Base-by-base conservation (phyloP, 2,113 vertebrate genomes). In the Anguilla japonica region DNA sequence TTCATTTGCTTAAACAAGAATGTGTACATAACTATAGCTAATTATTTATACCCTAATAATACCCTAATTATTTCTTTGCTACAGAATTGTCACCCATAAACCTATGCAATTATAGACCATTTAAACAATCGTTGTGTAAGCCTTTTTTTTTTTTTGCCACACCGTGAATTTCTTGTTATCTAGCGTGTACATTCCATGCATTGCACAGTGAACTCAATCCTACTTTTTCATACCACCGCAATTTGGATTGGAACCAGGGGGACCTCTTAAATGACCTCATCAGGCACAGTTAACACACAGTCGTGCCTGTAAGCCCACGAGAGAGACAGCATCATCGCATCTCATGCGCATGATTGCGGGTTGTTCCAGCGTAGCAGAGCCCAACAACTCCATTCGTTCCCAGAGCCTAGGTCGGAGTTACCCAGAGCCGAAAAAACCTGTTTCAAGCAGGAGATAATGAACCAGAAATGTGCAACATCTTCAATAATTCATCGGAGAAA, bases 401-500 rank as follows among this genome's bases (percentile, higher is more conserved):
- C 46, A 80, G 79, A 85, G 39, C 20, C 75, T 41, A 7, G 78
- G 29, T 14, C 26, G 41, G 84, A 85, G 78, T 85, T 85, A 81
- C 81, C 43, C 41, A 80, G 75, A 46, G 34, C 75, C 3, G 41
- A n/a, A 53, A 53, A 14, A 29, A 50, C 67, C 43, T 34, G 16
- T 41, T 39, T 53, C 41, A 56, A 46, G 39, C 39, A 18, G 78
- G 57, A 40, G 84, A 85, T 85, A 60, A 85, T 75, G 71, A 85
- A 78, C 29, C 50, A 50, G 20, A 80, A 85, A 85, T 80, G 46
- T 57, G 56, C 75, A 85, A 56, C 79, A 85, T 75, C 50, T 41
- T 85, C 53, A 80, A 85, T 81, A 40, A 85, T 85, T 85, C 43
- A 85, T 60, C 34, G n/a, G 56, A 56, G 34, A 56, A 80, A 84